Evolutionary conservation across 2,888 invertebrate genomes (phyloP), one percentile per base, ranked within the genome.

Genomic region (Eilema caniola): DNA sequence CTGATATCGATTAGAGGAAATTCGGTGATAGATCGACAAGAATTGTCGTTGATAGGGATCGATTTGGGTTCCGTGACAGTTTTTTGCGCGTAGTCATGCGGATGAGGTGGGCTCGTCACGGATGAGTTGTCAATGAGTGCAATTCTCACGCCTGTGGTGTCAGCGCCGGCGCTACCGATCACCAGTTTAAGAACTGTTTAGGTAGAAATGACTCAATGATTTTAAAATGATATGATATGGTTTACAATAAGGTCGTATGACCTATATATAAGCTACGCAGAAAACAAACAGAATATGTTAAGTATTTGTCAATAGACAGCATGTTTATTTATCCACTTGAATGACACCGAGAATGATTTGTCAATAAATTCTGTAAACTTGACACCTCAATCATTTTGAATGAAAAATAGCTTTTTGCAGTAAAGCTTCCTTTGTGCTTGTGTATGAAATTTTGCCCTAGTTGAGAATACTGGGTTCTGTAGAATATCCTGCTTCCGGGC

Each of bases 61-160:
- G 90, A 93, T 93, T 93, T 88, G 83, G 83, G 88, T 89, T 88
- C 91, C 92, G 90, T 91, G 90, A 88, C 88, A 86, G 14, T 90
- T 88, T 91, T 92, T 89, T 89, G 90, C 91, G 88, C 85, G 86
- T 74, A 80, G 73, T 78, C 78, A 85, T 86, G 86, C 83, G 77
- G 71, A 80, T 72, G 68, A 76, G 74, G 69, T 69, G 69, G 74
- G 72, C 77, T 75, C 71, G 90, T 92, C 90, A 92, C 89, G 92
- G 86, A 85, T 87, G 87, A 89, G 81, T 85, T 85, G 88, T 83
- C 87, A 85, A 81, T 83, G 83, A 89, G 87, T 83, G 86, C 84
- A 74, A 88, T 88, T 90, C 89, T 88, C 89, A 89, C 89, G 88
- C 80, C 83, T 84, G 77, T 69, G 77, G 80, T 80, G 81, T 82